phyloP scores from a whole-genome alignment of 2,113 vertebrate genomes.

The Ameiurus melas region DNA sequence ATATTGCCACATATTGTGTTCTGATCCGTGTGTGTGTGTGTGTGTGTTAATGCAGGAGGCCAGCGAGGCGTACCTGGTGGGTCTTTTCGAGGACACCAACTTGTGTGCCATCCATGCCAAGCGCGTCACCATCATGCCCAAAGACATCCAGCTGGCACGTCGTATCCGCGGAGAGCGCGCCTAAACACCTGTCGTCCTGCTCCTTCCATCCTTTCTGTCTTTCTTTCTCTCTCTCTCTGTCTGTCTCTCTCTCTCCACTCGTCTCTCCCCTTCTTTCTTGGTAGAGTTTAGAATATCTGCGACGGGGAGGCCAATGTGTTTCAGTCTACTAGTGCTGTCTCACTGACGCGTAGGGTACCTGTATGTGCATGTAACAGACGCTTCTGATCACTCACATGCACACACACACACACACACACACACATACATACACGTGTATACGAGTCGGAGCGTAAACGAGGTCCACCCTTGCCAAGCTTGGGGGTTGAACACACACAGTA shows the following conservation, averaged over 20 bases:
- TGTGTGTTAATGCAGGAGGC: conserved; percentile 70
- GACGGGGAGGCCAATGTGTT: conserved; percentile 69
- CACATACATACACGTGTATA: conserved; percentile 29
- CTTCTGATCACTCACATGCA: conserved; percentile 60
- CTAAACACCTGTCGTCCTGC: conserved; percentile 54
- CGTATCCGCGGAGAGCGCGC: conserved; percentile 81
- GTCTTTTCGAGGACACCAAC: conserved; percentile 82
- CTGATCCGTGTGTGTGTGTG: conserved; percentile 8
- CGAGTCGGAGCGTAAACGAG: conserved; percentile 52
- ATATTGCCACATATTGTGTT: not conserved
- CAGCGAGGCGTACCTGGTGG: conserved; percentile 81
- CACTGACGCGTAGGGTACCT: conserved; percentile 72
- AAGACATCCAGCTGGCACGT: conserved; percentile 84
- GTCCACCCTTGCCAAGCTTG: conserved; percentile 46
- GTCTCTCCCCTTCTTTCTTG: conserved; percentile 57
- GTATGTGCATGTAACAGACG: conserved; percentile 69
- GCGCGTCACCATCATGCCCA: conserved; percentile 83
- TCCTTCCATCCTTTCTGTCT: not conserved
- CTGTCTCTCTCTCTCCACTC: conserved; percentile 43
- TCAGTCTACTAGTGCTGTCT: conserved; percentile 69
- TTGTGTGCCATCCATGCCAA: conserved; percentile 82
- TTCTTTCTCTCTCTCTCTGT: conserved; percentile 27
- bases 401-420: conserved; percentile 2
- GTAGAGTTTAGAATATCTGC: conserved; percentile 73
- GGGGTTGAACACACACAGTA: conserved; percentile 44